Evolutionary conservation across 2,888 invertebrate species (phyloP).

Genomic region (Metacarcinus magister): DNA sequence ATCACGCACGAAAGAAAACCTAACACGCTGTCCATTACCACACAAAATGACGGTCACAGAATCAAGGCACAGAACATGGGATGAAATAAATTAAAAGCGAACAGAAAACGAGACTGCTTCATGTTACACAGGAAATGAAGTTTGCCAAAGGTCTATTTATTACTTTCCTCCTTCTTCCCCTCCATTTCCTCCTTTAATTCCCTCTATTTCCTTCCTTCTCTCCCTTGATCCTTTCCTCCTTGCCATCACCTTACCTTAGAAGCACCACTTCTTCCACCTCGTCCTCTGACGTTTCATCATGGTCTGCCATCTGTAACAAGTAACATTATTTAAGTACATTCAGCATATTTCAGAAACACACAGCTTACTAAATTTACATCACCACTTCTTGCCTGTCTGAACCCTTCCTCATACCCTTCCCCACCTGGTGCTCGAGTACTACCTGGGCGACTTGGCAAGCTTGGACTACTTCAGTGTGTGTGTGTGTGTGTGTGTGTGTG

Average conservation of each 20-base stretch:
- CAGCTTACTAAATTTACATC: neutral
- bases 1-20: neutral
- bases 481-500: slow-evolving; percentile 51
- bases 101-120: neutral
- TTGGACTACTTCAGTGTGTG: neutral
- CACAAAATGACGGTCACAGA: neutral
- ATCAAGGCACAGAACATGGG: neutral
- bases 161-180: neutral
- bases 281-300: neutral
- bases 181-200: neutral
- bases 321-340: neutral
- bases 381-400: neutral
- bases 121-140: neutral
- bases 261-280: neutral
- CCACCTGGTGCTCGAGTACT: neutral
- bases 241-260: neutral
- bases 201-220: neutral
- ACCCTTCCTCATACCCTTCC: neutral
- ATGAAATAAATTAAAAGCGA: neutral
- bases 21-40: neutral
- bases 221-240: neutral
- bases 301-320: neutral
- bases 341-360: neutral
- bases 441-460: neutral
- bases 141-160: neutral